Percentiles rank a stretch among this genome's conserved stretches.
These are phyloP conservation scores for Heteropelma amictum DNA, from an alignment of 2,888 invertebrate genomes.

Conservation along the genomic window DNA sequence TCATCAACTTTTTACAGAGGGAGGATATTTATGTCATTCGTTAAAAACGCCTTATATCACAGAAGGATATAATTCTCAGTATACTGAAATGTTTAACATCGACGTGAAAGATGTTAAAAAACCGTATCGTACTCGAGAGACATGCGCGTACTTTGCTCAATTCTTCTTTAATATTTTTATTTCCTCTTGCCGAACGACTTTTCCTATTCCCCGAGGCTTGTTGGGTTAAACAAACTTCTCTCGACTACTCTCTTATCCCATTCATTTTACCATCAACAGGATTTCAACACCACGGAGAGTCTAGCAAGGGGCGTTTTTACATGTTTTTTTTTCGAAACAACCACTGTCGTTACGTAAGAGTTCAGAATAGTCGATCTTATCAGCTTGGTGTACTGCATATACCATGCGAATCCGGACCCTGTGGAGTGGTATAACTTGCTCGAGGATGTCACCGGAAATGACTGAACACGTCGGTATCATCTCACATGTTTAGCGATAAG, in stretches of 20 bases:
- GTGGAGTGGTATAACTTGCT: conserved; percentile 31
- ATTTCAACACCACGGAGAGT: conserved; percentile 16
- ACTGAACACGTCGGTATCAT: conserved; percentile 8
- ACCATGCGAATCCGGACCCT: background rate
- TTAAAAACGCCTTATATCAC: no score
- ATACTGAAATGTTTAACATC: conserved; percentile 2
- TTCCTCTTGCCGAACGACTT: conserved; percentile 13
- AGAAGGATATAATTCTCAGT: no score
- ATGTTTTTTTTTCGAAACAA: conserved; percentile 30
- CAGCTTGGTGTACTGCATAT: background rate
- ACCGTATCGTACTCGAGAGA: no score
- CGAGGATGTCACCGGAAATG: conserved; percentile 42
- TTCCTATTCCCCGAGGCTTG: conserved; percentile 15
- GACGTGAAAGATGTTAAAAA: background rate
- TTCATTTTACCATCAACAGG: conserved; percentile 9
- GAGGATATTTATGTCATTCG: no score
- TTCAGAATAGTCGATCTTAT: conserved; percentile 27
- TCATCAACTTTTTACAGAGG: no score
- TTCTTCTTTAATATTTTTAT: conserved; percentile 15
- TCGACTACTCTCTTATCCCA: conserved; percentile 24
- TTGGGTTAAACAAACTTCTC: conserved; percentile 43
- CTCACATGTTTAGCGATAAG: conserved; percentile 28
- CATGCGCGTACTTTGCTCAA: background rate
- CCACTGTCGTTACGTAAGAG: background rate
- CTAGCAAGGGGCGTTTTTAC: conserved; percentile 17